Percentiles rank a stretch among this genome's conserved stretches.
Conservation (phyloP, 1,140 invertebrate genomes). For the Leptinotarsa undecemlineata region DNA sequence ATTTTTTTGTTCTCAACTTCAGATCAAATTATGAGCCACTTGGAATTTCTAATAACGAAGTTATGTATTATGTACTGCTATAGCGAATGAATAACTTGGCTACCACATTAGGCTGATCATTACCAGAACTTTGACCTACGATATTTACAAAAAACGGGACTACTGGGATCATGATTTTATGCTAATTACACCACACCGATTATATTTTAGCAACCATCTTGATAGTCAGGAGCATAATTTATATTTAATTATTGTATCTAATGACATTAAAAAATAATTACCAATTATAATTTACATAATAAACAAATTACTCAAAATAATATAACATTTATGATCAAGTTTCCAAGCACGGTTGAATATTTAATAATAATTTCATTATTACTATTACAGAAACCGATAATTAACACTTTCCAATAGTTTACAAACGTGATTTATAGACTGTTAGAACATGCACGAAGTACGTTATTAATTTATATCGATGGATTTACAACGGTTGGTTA, state of each 20-base stretch:
- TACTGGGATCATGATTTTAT: too few species aligned
- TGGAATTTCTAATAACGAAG: too few species aligned
- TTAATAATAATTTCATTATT: conserved; percentile 16
- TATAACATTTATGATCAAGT: conserved; percentile 9
- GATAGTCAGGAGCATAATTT: neutral
- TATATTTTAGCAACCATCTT: too few species aligned
- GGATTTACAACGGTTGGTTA: neutral
- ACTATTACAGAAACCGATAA: conserved; percentile 10
- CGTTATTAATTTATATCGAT: conserved; percentile 23
- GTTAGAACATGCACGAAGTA: conserved; percentile 5
- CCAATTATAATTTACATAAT: conserved; percentile 13
- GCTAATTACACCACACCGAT: too few species aligned
- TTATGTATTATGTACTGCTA: too few species aligned
- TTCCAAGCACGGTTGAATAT: conserved; percentile 6
- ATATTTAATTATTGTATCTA: conserved; percentile 8
- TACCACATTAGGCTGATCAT: too few species aligned
- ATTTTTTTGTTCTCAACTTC: too few species aligned
- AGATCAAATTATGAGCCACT: too few species aligned
- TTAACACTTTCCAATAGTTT: conserved; percentile 9
- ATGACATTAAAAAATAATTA: conserved; percentile 19
- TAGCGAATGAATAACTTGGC: too few species aligned
- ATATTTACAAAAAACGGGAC: too few species aligned
- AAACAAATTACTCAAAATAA: conserved; percentile 16
- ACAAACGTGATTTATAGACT: conserved; percentile 13
- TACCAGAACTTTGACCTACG: too few species aligned